Conservation (phyloP, 2,113 vertebrate species). For the Serinus canaria region DNA sequence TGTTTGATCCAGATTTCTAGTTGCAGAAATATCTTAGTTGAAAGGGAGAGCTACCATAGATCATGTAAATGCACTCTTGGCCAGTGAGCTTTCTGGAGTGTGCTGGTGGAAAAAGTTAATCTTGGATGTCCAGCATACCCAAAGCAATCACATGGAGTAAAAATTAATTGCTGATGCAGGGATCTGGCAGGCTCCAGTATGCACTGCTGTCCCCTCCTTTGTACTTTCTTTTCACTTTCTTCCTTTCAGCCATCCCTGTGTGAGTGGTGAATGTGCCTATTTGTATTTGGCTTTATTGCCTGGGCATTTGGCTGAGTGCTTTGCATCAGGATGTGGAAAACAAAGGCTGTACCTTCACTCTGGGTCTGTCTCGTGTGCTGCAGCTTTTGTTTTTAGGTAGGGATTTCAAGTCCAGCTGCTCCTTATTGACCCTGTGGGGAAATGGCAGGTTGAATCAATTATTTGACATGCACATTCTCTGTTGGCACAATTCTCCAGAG, state of each 20-base stretch:
- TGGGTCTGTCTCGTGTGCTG: neutral
- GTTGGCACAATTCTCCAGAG: conserved; percentile 20
- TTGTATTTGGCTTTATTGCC: neutral
- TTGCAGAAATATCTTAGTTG: neutral
- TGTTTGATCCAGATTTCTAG: neutral
- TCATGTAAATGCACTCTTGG: neutral
- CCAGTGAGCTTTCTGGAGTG: neutral
- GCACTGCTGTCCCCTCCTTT: neutral
- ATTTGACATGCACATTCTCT: neutral
- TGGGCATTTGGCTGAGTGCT: neutral
- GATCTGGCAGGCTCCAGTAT: neutral
- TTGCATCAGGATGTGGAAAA: neutral
- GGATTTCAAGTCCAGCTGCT: conserved; percentile 53
- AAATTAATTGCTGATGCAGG: neutral
- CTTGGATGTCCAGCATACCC: neutral
- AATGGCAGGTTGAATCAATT: conserved; percentile 46
- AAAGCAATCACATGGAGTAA: neutral
- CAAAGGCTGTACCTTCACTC: neutral
- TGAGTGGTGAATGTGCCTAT: neutral
- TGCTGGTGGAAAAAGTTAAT: neutral
- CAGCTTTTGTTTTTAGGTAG: conserved; percentile 50
- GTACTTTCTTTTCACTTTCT: neutral
- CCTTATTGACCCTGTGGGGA: conserved; percentile 14
- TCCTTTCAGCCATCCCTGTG: neutral
- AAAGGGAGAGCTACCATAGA: neutral